Evolutionary conservation across 2,113 vertebrate species (phyloP), one percentile per base, ranked within the genome.

Genomic region (Epinephelus fuscoguttatus): DNA sequence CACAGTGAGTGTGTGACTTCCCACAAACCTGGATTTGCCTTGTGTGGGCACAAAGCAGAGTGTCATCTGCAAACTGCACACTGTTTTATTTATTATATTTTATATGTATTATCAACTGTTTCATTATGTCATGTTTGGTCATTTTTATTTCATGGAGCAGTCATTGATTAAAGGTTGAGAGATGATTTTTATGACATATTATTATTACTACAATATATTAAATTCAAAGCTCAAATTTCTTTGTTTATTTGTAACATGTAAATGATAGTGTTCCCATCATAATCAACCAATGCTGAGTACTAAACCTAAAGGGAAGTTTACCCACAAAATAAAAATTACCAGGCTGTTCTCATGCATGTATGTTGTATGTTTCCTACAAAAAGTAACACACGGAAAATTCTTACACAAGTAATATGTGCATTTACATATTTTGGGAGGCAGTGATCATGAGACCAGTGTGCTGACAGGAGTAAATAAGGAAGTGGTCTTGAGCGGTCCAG

Each of bases 1-100:
- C 59, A 23, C 14, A n/a, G 19, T 30, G 56, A 80, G 78, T 25
- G 67, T 74, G 63, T 57, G 74, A 76, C 87, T 92, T 92, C 90
- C 79, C 91, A 89, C 72, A 80, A 75, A 74, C 61, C 84, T 60
- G 74, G 62, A 75, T 67, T 68, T 66, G 59, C 73, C 78, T 69
- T 56, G 60, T 42, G 64, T 40, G 50, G 37, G 63, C 64, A 61
- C 75, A 42, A 67, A 15, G 25, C 18, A 53, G 23, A 53, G 15
- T 69, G 61, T 57, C 72, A 78, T 67, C 73, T 73, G 78, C 4
- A 63, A 63, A 33, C 21, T 10, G 42, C n/a, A 47, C 18, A 30
- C 3, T 0, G 2, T 27, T 27, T 59, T 13, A 37, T 74, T 19
- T 2, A 33, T 55, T 6, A 25, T 37, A 8, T 2, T 15, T 10